A percentile compares a stretch with the other conserved stretches of the same genome.
These are phyloP conservation scores for Mormyrus hasselquistii DNA, from an alignment of 2,797 vertebrate genomes.

Conservation along the genomic window DNA sequence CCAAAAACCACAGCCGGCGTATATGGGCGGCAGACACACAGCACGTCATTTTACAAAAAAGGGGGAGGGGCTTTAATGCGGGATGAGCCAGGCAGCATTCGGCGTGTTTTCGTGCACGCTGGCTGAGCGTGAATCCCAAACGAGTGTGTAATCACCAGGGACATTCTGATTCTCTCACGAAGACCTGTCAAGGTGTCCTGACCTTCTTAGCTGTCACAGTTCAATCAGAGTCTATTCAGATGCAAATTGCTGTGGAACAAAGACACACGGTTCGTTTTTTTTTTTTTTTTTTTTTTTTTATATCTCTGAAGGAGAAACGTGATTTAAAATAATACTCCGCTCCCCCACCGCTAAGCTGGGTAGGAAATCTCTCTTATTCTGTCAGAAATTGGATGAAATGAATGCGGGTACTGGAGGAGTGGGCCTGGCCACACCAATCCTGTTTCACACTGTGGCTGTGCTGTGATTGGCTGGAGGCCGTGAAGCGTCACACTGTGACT, in stretches of 20 bases:
- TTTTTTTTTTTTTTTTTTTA: background rate
- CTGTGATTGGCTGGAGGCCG: background rate
- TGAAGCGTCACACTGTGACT: background rate
- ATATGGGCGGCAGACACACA: background rate
- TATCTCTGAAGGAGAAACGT: background rate
- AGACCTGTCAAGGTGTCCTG: background rate
- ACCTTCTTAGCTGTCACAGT: conserved; percentile 12
- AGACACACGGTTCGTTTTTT: background rate
- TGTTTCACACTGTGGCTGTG: background rate
- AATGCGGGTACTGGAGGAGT: background rate
- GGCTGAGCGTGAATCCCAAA: background rate
- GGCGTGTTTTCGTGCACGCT: background rate
- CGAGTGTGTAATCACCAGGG: background rate
- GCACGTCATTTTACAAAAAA: background rate
- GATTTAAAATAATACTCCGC: background rate
- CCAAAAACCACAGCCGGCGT: too few relatives aligned
- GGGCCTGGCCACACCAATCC: background rate
- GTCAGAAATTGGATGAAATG: background rate
- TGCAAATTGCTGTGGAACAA: background rate
- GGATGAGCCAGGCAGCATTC: background rate
- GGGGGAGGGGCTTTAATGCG: background rate
- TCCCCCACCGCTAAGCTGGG: background rate
- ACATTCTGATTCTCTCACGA: background rate
- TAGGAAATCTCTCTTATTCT: background rate
- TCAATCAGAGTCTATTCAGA: conserved; percentile 16